Conservation (phyloP, 2,797 vertebrate species). For the Calcarius lapponicus region DNA sequence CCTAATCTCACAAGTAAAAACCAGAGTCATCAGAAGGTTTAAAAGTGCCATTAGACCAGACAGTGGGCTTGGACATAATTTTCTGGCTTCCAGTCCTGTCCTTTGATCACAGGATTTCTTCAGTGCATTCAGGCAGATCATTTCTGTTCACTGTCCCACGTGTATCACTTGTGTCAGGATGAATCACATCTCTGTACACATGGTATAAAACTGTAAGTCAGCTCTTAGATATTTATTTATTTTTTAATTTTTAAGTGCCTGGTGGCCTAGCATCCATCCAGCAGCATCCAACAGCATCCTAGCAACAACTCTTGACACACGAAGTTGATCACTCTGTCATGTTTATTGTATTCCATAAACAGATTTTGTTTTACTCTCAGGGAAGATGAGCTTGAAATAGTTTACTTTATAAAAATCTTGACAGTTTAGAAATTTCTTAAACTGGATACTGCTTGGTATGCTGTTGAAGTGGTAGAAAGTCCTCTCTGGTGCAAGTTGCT, state of each 20-base stretch:
- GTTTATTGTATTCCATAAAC: background rate
- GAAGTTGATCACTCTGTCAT: background rate
- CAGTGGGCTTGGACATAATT: background rate
- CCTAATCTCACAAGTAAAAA: background rate
- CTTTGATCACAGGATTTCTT: background rate
- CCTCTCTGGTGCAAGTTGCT: background rate
- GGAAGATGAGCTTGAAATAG: background rate
- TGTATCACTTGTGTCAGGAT: background rate
- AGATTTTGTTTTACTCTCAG: background rate
- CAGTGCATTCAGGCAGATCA: background rate
- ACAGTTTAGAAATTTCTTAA: background rate
- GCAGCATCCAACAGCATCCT: background rate
- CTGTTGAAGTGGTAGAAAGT: background rate
- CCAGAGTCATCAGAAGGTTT: background rate
- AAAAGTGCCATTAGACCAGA: background rate
- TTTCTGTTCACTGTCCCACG: background rate
- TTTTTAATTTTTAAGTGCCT: constrained; percentile 1
- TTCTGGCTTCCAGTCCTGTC: background rate
- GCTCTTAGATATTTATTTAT: background rate
- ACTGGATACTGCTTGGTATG: background rate
- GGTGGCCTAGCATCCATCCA: background rate
- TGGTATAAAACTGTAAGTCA: background rate
- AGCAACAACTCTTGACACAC: background rate
- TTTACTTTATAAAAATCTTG: constrained; percentile 11
- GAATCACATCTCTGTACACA: background rate